Evolutionary conservation across 2,113 vertebrate species (phyloP), one percentile per base, ranked within the genome.

Genomic region (Apodemus speciosus): DNA sequence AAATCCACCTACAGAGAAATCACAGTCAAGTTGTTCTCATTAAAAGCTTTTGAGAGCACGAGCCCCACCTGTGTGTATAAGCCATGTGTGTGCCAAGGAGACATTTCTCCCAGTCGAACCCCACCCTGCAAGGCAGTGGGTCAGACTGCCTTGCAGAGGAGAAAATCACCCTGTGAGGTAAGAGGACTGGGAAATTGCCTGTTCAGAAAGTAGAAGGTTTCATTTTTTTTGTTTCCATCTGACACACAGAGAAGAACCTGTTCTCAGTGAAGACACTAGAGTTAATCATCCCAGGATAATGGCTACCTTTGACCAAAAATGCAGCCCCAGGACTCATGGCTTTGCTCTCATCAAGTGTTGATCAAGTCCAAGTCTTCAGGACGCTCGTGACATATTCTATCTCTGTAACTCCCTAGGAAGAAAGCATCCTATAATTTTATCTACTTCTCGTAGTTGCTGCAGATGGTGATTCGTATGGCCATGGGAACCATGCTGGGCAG

Each of bases 1-100:
- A 80, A 93, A 93, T 80, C 76, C 46, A 88, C 72, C 85, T 96
- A 94, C 91, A 96, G 56, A 92, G 95, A 98, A 97, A 98, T 98
- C 97, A 96, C 95, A 97, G 95, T 85, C 93, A 96, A 97, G 97
- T 86, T 93, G 90, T 98, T 97, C 98, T 97, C 97, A 98, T 97
- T 97, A 97, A 97, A 58, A 25, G 58, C 92, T 89, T 92, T 95
- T 87, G 93, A 95, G 92, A 97, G 97, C 40, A 27, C 0, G 25
- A 97, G 96, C 86, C 90, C 95, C 95, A 96, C 94, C 86, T 96
- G 91, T 95, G 95, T 95, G 83, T 95, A 94, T 93, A 97, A 96
- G 62, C 25, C 89, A 58, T 13, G 49, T 93, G 96, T 60, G 77
- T 83, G 64, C 5, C 85, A 81, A 93, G 20, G 84, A 96, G 93